phyloP scores from a whole-genome alignment of 30 jellyfish, hydroid and myxozoan genomes.

The Turritopsis rubra region DNA sequence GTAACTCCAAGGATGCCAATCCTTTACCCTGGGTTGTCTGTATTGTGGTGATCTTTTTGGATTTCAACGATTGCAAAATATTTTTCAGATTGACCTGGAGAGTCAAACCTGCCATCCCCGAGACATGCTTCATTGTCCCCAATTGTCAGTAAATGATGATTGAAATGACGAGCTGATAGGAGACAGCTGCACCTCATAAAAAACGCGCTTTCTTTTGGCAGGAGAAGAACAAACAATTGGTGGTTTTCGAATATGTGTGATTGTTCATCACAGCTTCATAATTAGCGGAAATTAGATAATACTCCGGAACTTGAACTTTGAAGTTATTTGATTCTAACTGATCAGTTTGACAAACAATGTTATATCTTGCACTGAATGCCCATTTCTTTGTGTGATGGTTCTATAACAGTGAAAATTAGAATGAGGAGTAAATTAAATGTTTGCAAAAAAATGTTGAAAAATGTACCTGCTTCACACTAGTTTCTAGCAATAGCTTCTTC shows the following conservation, averaged over 20 bases:
- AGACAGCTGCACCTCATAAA: not conserved
- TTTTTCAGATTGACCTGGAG: not conserved
- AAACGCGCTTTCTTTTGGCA: constrained; percentile 4
- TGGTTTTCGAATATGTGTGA: not conserved
- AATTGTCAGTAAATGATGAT: not conserved
- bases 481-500: not conserved
- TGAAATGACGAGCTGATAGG: not conserved
- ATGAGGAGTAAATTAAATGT: not conserved
- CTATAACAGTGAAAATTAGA: not conserved
- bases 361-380: not conserved
- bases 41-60: constrained; percentile 3
- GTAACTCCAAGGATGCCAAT: not conserved
- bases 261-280: not conserved
- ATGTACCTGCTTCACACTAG: not conserved
- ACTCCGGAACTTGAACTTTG: not conserved
- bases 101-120: constrained; percentile 2
- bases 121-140: not conserved
- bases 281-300: not conserved
- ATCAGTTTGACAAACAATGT: not conserved
- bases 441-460: not conserved
- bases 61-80: constrained; percentile 1
- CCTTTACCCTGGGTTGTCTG: not conserved
- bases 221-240: not conserved
- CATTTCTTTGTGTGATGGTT: not conserved
- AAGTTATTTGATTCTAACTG: constrained; percentile 1